Evolutionary conservation across 2,888 invertebrate species (phyloP).

Genomic region (Nomada goodeniana): DNA sequence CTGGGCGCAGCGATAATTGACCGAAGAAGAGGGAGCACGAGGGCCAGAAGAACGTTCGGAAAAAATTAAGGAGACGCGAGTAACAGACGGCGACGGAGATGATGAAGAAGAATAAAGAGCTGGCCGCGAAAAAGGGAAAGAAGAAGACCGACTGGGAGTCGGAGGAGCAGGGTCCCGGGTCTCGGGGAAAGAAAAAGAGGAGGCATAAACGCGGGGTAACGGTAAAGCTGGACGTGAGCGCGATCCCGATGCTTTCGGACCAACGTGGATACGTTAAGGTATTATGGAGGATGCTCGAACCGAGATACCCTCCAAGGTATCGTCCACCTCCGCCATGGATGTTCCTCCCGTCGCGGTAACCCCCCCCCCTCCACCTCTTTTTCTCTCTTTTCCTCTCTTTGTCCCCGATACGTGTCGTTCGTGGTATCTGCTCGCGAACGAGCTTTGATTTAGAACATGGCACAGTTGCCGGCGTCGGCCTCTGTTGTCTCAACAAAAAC

Average conservation of each 20-base stretch:
- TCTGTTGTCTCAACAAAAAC: slow-evolving; percentile 65
- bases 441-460: slow-evolving; percentile 74
- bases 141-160: background rate
- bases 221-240: slow-evolving; percentile 75
- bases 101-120: slow-evolving; percentile 57
- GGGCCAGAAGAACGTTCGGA: slow-evolving; percentile 46
- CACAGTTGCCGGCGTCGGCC: slow-evolving; percentile 63
- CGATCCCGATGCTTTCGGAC: slow-evolving; percentile 65
- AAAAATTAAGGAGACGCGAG: slow-evolving; percentile 66
- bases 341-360: slow-evolving; percentile 14
- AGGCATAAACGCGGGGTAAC: slow-evolving; percentile 70
- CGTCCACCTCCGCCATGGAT: slow-evolving; percentile 44
- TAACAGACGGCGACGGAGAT: slow-evolving; percentile 65
- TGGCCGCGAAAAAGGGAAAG: slow-evolving; percentile 29
- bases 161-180: background rate
- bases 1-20: slow-evolving; percentile 68
- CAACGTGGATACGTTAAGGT: slow-evolving; percentile 51
- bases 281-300: slow-evolving; percentile 38
- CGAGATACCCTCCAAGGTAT: slow-evolving; percentile 51
- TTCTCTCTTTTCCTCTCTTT: slow-evolving; percentile 37
- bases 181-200: slow-evolving; percentile 47
- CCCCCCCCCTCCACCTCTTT: slow-evolving; percentile 20
- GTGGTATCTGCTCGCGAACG: slow-evolving; percentile 51
- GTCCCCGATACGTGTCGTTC: slow-evolving; percentile 28
- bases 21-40: slow-evolving; percentile 52